phyloP scores from a whole-genome alignment of 1,140 invertebrate species.

The Camponotus vicinus region DNA sequence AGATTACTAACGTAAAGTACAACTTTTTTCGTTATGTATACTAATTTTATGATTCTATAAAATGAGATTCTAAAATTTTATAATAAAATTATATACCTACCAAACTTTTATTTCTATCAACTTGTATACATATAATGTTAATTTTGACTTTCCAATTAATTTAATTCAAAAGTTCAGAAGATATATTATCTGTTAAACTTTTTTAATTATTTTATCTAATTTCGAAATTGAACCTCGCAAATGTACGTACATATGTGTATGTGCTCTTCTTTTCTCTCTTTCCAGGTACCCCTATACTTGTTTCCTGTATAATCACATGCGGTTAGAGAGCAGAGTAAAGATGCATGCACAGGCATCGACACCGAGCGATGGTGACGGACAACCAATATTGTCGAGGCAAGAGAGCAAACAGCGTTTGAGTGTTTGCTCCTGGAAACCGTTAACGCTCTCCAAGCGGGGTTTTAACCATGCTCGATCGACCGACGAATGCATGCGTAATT shows the following conservation, averaged over 20 bases:
- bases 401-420: conserved; percentile 56
- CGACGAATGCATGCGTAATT: conserved; percentile 49
- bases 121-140: background rate
- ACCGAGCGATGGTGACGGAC: background rate
- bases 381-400: conserved; percentile 53
- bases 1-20: background rate
- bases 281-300: background rate
- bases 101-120: background rate
- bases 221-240: background rate
- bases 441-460: conserved; percentile 40
- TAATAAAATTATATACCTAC: background rate
- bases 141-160: background rate
- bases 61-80: background rate
- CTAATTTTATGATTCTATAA: background rate
- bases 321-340: conserved; percentile 32
- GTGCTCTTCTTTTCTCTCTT: background rate
- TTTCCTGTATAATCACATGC: background rate
- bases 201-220: background rate
- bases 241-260: background rate
- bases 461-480: conserved; percentile 55
- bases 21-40: background rate
- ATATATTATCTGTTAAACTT: background rate
- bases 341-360: conserved; percentile 1
- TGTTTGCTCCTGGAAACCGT: conserved; percentile 56
- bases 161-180: background rate